Evolutionary conservation across 2,113 vertebrate genomes (phyloP).

Genomic region (Albula glossodonta): DNA sequence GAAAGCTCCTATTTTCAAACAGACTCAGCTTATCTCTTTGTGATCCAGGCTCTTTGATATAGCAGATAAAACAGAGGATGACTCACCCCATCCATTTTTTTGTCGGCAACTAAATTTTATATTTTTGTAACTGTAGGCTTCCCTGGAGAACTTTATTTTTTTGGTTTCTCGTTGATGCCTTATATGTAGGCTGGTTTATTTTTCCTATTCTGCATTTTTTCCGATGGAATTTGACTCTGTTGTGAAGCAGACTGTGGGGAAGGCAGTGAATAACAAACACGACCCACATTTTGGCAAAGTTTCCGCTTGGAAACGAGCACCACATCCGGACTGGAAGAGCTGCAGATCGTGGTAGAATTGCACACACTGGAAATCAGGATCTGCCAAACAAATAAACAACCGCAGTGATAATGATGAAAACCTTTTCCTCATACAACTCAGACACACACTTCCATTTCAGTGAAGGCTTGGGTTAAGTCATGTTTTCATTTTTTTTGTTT

Average conservation of each 20-base stretch:
- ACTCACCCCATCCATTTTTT: slow-evolving; percentile 18
- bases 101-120: slow-evolving; percentile 36
- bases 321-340: neutral
- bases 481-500: neutral
- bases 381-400: neutral
- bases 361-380: neutral
- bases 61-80: slow-evolving; percentile 35
- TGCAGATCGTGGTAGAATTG: neutral
- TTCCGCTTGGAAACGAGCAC: neutral
- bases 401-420: neutral
- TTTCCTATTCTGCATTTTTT: slow-evolving; percentile 7
- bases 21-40: slow-evolving; percentile 7
- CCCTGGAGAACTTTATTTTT: slow-evolving; percentile 15
- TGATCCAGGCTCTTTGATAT: slow-evolving; percentile 9
- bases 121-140: slow-evolving; percentile 24
- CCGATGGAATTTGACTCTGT: neutral
- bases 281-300: slow-evolving; percentile 1
- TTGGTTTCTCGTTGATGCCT: neutral
- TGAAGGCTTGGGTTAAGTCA: neutral
- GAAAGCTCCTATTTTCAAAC: slow-evolving; percentile 19
- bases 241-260: neutral
- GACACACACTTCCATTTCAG: neutral
- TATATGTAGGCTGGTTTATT: neutral
- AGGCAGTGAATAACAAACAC: neutral
- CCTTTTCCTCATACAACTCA: neutral